Base-by-base conservation (phyloP, 2,888 invertebrate species). In the Neocrepidodera transversa region DNA sequence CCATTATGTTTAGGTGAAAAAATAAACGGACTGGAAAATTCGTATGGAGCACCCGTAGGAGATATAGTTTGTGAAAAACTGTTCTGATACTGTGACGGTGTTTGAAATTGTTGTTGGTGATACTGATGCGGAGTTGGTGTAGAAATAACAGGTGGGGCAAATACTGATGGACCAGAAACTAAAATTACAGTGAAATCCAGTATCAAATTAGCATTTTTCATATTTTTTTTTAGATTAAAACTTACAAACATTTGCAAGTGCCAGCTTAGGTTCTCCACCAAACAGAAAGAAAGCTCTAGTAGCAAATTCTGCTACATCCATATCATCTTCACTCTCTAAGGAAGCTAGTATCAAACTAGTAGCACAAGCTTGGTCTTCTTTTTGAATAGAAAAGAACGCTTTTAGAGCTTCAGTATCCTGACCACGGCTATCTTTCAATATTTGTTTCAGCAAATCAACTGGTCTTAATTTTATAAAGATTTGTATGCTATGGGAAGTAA, bases 201-300 rank as follows among this genome's bases (percentile, higher is more conserved):
- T n/a, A n/a, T n/a, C n/a, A n/a, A n/a, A n/a, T n/a, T n/a, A n/a
- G n/a, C n/a, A n/a, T n/a, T n/a, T n/a, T n/a, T n/a, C n/a, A n/a
- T n/a, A n/a, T n/a, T n/a, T n/a, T n/a, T n/a, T n/a, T n/a, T n/a
- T n/a, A n/a, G n/a, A n/a, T n/a, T 23, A 23, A 17, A 14, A 67
- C 68, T 69, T 69, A 72, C 75, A 66, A 17, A 73, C 62, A 63
- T 70, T 73, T 2, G 68, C 65, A 45, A 74, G 72, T 51, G 67
- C 64, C n/a, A 77, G 40, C 58, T 72, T 77, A 0, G 87, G 84
- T 72, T 95, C 94, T 0, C 93, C 92, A 17, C 97, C 97, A 75
- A 93, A 95, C 64, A 94, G 81, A 80, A 96, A 93, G 80, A 96
- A 95, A 0, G 96, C 95, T 68, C 93, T 87, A 0, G 93, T 90